A percentile compares a stretch with the other conserved stretches of the same genome.
phyloP scores from a whole-genome alignment of 2,888 invertebrate species.

The Raillietiella orientalis region DNA sequence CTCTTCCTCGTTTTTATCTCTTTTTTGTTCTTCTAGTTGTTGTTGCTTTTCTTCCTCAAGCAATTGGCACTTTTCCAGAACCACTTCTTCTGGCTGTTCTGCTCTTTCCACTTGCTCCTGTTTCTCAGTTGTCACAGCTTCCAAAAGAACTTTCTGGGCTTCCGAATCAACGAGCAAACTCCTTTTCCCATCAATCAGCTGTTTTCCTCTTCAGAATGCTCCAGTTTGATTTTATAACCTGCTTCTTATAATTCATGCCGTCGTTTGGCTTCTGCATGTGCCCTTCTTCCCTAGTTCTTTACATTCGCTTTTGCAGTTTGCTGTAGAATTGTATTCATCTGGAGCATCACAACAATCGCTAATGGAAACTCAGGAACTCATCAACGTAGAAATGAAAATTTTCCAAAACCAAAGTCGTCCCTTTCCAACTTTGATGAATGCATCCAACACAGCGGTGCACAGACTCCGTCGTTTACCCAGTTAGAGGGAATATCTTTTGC shows the following conservation, averaged over 20 bases:
- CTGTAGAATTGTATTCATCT: constrained; percentile 20
- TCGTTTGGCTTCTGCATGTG: constrained; percentile 29
- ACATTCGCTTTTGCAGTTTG: constrained; percentile 41
- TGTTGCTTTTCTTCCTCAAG: constrained; percentile 23
- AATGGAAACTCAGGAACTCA: no score
- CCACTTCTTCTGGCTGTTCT: constrained; percentile 36
- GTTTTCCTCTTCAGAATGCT: constrained; percentile 13
- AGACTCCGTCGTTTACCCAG: no score
- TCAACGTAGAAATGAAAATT: no score
- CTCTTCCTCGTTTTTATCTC: constrained; percentile 10
- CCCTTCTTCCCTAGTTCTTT: constrained; percentile 40
- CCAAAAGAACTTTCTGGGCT: constrained; percentile 10
- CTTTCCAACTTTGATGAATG: constrained; percentile 11
- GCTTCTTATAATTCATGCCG: constrained; percentile 33
- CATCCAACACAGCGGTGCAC: no score
- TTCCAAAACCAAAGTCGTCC: no score
- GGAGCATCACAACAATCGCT: constrained; percentile 34
- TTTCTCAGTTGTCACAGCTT: constrained; percentile 20
- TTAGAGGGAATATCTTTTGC: constrained; percentile 36
- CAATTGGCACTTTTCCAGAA: constrained; percentile 37
- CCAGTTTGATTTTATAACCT: constrained; percentile 37
- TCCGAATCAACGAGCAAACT: constrained; percentile 1
- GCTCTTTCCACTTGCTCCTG: no score
- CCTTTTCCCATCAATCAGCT: background rate
- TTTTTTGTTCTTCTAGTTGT: constrained; percentile 12